Evolutionary conservation across 2,797 vertebrate genomes (phyloP).

Genomic region (Pempheris klunzingeri): DNA sequence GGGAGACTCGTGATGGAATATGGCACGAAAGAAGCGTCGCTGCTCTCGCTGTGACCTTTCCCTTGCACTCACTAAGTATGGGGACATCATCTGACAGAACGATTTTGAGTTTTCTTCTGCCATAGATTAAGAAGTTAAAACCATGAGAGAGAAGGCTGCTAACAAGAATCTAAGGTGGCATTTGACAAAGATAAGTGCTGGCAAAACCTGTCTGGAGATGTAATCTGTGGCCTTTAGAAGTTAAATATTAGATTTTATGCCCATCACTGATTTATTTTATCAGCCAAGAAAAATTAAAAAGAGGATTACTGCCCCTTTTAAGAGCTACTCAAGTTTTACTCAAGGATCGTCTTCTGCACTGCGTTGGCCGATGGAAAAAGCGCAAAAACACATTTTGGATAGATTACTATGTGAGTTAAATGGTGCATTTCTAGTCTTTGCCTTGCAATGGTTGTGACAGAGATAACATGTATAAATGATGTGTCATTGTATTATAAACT

Average conservation of each 20-base stretch:
- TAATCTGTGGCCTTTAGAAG: slow-evolving; percentile 68
- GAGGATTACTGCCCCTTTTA: slow-evolving; percentile 23
- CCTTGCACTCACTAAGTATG: slow-evolving; percentile 17
- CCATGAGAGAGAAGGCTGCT: slow-evolving; percentile 41
- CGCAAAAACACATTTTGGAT: neutral
- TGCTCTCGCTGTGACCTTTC: slow-evolving; percentile 56
- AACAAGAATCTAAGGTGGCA: slow-evolving; percentile 65
- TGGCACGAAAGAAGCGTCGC: neutral
- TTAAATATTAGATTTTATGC: slow-evolving; percentile 61
- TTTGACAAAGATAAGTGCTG: slow-evolving; percentile 72
- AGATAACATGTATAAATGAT: neutral
- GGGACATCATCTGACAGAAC: slow-evolving; percentile 51
- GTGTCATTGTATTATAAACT: neutral
- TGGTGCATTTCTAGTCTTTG: neutral
- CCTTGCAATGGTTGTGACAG: neutral
- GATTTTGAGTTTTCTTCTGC: slow-evolving; percentile 42
- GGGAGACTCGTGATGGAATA: neutral
- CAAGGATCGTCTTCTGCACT: neutral
- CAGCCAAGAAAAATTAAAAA: slow-evolving; percentile 37
- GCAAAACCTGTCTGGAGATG: slow-evolving; percentile 61
- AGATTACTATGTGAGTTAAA: neutral
- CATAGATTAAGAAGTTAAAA: slow-evolving; percentile 61
- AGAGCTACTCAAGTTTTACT: slow-evolving; percentile 29
- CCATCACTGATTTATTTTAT: slow-evolving; percentile 39
- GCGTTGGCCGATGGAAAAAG: neutral